Conservation (phyloP, 2,888 invertebrate genomes). For the Tuta absoluta region DNA sequence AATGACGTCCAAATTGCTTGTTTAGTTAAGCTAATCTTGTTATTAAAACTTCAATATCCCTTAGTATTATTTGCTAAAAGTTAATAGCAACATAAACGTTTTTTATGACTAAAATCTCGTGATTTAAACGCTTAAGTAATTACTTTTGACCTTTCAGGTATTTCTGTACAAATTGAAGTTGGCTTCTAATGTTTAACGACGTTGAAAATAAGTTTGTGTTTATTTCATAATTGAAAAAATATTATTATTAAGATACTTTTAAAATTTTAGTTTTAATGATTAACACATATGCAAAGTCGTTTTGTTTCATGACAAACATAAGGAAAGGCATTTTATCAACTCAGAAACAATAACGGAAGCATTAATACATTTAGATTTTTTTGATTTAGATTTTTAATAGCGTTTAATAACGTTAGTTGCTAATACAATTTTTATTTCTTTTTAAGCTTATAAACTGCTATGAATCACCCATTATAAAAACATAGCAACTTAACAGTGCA, state of each 20-base stretch:
- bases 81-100: background rate
- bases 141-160: slow-evolving; percentile 12
- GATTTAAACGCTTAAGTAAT: slow-evolving; percentile 8
- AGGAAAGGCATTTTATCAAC: background rate
- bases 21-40: too few species aligned
- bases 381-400: too few species aligned
- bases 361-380: too few species aligned
- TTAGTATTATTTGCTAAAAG: background rate
- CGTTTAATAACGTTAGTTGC: too few species aligned
- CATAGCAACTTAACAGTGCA: too few species aligned
- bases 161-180: slow-evolving; percentile 9
- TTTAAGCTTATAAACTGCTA: too few species aligned
- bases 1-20: too few species aligned
- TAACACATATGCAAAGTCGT: background rate
- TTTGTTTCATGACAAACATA: background rate
- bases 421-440: too few species aligned
- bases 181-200: background rate
- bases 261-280: background rate
- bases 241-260: background rate
- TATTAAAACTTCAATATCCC: background rate
- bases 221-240: background rate
- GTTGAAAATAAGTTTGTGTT: background rate
- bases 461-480: too few species aligned
- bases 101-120: slow-evolving; percentile 8
- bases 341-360: too few species aligned